Base-by-base conservation (phyloP, 2,797 vertebrate species). In the Neostethus bicornis region DNA sequence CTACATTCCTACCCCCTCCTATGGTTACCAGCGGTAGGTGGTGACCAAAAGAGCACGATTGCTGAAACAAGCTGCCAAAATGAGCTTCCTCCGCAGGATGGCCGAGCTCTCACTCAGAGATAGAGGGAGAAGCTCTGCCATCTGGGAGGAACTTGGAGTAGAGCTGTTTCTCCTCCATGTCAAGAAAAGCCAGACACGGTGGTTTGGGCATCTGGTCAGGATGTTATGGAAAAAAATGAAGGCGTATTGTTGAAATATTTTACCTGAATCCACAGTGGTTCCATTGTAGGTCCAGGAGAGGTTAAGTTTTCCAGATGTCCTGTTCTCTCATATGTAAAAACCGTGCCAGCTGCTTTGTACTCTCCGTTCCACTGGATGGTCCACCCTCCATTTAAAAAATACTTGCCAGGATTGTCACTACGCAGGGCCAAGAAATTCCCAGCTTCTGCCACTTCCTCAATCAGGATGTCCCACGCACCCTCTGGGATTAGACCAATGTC, bases 261-360 rank as follows among this genome's bases (percentile, higher is more conserved):
- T 77, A 97, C 97, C 95, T 99, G 97, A 75, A 99, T 97, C 97
- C 96, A 98, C 39, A 99, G 82, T 0, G 96, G 94, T 57, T 99
- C 95, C 41, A 85, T 84, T 0, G 96, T 98, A 25, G 97, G 97
- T 1, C 97, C 97, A 0, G 94, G 95, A 2, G 97, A 95, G 0
- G 95, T 98, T 63, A 99, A 91, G 77, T 95, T 97, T 88, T 99
- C 97, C 85, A 93, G 89, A 35, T 97, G 93, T 0, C 95, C 95
- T 0, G 65, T 92, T 64, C 96, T 92, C 17, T 91, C 85, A 0
- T 99, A 99, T 23, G 94, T 97, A 87, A 99, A 99, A 2, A 95
- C 91, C 0, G 96, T 93, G 48, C 97, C 97, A 0, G 95, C 97
- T 61, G 94, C 95, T 67, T 92, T 89, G 86, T 98, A 98, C 43